These are phyloP conservation scores for Cryptus viduatorius DNA, from an alignment of 2,888 invertebrate species.

Conservation along the genomic window DNA sequence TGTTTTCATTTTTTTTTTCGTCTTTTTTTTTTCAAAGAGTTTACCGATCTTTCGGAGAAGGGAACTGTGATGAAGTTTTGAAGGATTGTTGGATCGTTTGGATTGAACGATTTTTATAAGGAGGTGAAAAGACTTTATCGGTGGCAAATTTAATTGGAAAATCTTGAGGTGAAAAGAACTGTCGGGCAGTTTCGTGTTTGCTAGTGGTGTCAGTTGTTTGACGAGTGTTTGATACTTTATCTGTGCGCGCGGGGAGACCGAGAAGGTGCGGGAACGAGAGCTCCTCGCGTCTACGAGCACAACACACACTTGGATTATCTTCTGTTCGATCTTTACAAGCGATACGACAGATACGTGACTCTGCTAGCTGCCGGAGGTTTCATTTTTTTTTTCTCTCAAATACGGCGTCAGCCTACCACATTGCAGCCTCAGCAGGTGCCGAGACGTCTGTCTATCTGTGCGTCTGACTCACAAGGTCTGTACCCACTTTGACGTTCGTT, in stretches of 20 bases:
- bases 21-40: not conserved
- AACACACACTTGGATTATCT: constrained; percentile 53
- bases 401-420: not conserved
- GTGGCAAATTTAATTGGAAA: not conserved
- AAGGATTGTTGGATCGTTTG: not conserved
- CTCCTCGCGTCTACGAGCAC: not conserved
- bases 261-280: not conserved
- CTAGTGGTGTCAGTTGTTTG: not conserved
- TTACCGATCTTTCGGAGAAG: not conserved
- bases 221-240: constrained; percentile 41
- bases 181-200: not conserved
- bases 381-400: constrained; percentile 19
- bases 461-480: constrained; percentile 39
- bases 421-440: constrained; percentile 40
- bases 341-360: constrained; percentile 43
- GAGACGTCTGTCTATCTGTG: constrained; percentile 36
- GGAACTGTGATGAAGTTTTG: not conserved
- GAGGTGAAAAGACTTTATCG: constrained; percentile 18
- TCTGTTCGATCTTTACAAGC: constrained; percentile 54
- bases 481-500: constrained; percentile 37
- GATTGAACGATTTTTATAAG: not conserved
- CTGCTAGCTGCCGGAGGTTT: not conserved
- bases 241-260: constrained; percentile 9
- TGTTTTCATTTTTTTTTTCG: not conserved
- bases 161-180: not conserved